A percentile compares a stretch with the other conserved stretches of the same genome.
phyloP scores from a whole-genome alignment of 2,888 invertebrate genomes.

The Chesias legatella region DNA sequence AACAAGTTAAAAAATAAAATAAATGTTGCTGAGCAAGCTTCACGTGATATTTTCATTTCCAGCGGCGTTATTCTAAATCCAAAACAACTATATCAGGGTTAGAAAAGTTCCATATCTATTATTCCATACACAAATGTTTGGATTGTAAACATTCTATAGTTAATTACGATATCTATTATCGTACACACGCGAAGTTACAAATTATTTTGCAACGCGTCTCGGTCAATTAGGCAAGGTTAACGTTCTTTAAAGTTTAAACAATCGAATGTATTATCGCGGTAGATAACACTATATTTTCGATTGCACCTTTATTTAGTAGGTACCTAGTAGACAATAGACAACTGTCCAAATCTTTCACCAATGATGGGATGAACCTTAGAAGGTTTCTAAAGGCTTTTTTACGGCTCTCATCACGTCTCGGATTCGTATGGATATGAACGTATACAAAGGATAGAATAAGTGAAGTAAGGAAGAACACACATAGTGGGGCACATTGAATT shows the following conservation, averaged over 20 bases:
- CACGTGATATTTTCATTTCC: too few relatives aligned
- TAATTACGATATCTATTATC: slow-evolving; percentile 19
- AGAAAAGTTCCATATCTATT: too few relatives aligned
- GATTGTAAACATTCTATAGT: neutral
- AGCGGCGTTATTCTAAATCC: too few relatives aligned
- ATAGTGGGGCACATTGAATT: slow-evolving; percentile 58
- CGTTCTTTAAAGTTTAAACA: slow-evolving; percentile 18
- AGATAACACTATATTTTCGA: slow-evolving; percentile 1
- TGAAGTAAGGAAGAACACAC: slow-evolving; percentile 44
- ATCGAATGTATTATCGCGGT: slow-evolving; percentile 1
- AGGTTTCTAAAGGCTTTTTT: too few relatives aligned
- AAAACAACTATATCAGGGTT: too few relatives aligned
- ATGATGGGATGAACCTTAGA: too few relatives aligned
- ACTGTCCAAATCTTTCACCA: too few relatives aligned
- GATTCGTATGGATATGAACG: slow-evolving; percentile 4
- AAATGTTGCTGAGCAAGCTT: too few relatives aligned
- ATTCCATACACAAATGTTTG: neutral
- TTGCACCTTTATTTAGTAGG: neutral
- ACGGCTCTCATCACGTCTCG: neutral
- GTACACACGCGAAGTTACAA: slow-evolving; percentile 20
- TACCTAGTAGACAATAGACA: too few relatives aligned
- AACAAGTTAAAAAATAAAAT: neutral
- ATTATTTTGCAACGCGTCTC: slow-evolving; percentile 27
- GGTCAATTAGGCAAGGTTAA: slow-evolving; percentile 31
- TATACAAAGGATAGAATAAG: slow-evolving; percentile 30